Evolutionary conservation across 2,888 invertebrate species (phyloP), one percentile per base, ranked within the genome.

Genomic region (Ptilodon capucinus): DNA sequence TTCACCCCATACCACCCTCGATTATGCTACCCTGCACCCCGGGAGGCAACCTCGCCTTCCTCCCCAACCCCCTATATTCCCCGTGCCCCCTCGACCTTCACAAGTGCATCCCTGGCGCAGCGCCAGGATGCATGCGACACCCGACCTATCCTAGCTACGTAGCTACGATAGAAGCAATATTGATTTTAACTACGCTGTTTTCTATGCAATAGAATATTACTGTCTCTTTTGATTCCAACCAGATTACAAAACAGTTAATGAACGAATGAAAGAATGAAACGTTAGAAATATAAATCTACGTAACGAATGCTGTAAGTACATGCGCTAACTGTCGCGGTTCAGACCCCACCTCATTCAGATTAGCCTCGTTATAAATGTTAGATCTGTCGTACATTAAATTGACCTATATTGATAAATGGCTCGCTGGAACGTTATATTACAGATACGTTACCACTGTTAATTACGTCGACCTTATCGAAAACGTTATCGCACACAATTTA

Each of bases 101-200:
- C 40, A 63, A 68, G 64, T 86, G 87, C 89, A 88, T 82, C 87
- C 81, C 84, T 86, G 89, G 89, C 81, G 54, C 50, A 51, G 48
- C 54, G 84, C 86, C 86, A 85, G 64, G 71, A 73, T 80, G 75
- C 77, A 71, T 63, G 60, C 47, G 45, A 50, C 40, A 46, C 25
- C 42, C 43, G 58, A 42, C 41, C 57, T 47, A 64, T 61, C 51
- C 53, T 47, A 57, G 48, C 50, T 57, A 44, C 54, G 53, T 47
- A 57, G 48, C 50, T 57, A 44, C 54, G 53, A 47, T 51, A 17
- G 40, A 51, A 55, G 51, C 57, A 50, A 49, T 51, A 44, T 45
- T 48, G 21, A 28, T 28, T 28, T 21, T 21, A 21, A 6, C 7
- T 28, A n/a, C 28, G 28, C 28, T n/a, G 4, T 28, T n/a, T 28